Evolutionary conservation across 2,888 invertebrate genomes (phyloP).

Genomic region (Gibbula magus): DNA sequence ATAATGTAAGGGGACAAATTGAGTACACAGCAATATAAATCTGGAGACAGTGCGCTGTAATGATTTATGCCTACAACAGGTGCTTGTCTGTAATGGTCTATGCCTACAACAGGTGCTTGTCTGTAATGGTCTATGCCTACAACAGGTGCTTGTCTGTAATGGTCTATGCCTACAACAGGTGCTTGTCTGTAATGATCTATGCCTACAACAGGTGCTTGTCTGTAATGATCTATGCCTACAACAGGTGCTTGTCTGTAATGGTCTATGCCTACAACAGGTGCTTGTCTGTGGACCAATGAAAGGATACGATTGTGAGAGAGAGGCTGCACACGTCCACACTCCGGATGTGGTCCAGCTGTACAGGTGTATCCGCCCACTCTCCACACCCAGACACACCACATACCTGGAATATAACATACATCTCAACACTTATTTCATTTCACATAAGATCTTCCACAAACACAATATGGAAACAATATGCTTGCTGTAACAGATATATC

Average conservation of each 20-base stretch:
- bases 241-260: background rate
- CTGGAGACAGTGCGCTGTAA: background rate
- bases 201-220: no score
- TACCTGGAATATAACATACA: slow-evolving; percentile 60
- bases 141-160: no score
- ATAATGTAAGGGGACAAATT: no score
- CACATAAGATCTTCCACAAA: background rate
- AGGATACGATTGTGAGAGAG: slow-evolving; percentile 58
- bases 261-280: no score
- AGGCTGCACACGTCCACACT: slow-evolving; percentile 44
- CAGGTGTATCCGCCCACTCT: slow-evolving; percentile 70
- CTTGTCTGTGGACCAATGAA: background rate
- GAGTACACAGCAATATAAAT: background rate
- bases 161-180: slow-evolving; percentile 72
- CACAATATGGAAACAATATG: no score
- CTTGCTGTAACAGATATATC: no score
- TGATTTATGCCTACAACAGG: no score
- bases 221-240: no score
- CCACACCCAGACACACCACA: slow-evolving; percentile 71
- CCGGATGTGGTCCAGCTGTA: slow-evolving; percentile 57
- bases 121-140: no score
- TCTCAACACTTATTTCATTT: background rate
- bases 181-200: slow-evolving; percentile 72
- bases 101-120: no score
- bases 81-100: no score